Conservation (phyloP, 2,888 invertebrate species). For the Acleris emargana region DNA sequence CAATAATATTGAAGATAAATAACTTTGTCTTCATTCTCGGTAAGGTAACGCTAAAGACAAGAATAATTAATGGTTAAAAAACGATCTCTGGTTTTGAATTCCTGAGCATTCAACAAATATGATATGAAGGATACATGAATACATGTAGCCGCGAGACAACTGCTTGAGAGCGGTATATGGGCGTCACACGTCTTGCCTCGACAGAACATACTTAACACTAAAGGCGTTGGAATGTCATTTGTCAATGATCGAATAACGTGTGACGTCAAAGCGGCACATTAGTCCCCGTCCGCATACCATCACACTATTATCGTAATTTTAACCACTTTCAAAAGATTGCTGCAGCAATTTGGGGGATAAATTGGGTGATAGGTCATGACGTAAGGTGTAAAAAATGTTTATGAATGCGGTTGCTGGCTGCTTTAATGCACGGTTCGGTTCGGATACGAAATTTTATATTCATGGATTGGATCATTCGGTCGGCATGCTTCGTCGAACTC, state of each 20-base stretch:
- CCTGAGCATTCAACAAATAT: slow-evolving; percentile 33
- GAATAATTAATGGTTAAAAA: slow-evolving; percentile 27
- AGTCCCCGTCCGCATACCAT: slow-evolving; percentile 59
- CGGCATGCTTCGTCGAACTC: slow-evolving; percentile 63
- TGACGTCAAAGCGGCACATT: slow-evolving; percentile 75
- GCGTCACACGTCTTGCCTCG: slow-evolving; percentile 70
- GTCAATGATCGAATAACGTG: slow-evolving; percentile 78
- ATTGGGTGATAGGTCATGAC: slow-evolving; percentile 63
- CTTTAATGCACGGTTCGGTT: slow-evolving; percentile 56
- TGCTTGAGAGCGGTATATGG: slow-evolving; percentile 66
- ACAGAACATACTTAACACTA: slow-evolving; percentile 71
- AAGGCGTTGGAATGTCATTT: slow-evolving; percentile 78
- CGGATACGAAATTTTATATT: slow-evolving; percentile 63
- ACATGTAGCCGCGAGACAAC: slow-evolving; percentile 59
- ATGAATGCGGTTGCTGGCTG: slow-evolving; percentile 53
- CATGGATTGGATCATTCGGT: slow-evolving; percentile 68
- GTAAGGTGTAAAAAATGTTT: slow-evolving; percentile 61
- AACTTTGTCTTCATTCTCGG: slow-evolving; percentile 12
- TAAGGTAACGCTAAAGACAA: slow-evolving; percentile 27
- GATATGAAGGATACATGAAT: slow-evolving; percentile 35
- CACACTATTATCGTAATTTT: slow-evolving; percentile 53
- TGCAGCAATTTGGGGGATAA: slow-evolving; percentile 58
- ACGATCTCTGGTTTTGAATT: slow-evolving; percentile 21
- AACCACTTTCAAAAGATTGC: slow-evolving; percentile 60
- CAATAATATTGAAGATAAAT: slow-evolving; percentile 28